These are phyloP conservation scores for Choloepus didactylus DNA, from an alignment of 2,797 vertebrate genomes.

Conservation along the genomic window DNA sequence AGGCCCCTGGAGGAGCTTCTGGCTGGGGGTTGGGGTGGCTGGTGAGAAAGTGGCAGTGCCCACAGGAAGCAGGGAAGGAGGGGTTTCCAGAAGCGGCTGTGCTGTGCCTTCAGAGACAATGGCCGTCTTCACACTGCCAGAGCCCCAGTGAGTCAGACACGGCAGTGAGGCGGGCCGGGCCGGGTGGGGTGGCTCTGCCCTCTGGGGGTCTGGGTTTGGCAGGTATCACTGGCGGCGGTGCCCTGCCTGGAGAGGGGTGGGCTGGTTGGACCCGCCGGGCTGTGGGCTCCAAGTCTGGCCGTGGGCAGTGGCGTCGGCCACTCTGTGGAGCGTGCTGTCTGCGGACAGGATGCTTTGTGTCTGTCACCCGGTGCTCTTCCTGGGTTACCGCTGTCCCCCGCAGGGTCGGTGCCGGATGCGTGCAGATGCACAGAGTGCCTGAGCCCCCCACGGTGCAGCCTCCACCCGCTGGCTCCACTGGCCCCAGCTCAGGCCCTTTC, in stretches of 20 bases:
- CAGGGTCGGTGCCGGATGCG: neutral
- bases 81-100: neutral
- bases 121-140: neutral
- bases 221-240: neutral
- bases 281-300: neutral
- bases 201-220: neutral
- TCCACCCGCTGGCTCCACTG: neutral
- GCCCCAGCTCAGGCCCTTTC: no score
- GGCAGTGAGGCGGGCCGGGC: neutral
- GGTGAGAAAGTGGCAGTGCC: neutral
- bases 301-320: conserved; percentile 1
- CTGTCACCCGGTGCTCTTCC: neutral
- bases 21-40: neutral
- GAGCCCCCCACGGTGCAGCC: neutral
- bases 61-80: neutral
- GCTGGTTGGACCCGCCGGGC: neutral
- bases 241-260: no score
- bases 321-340: neutral
- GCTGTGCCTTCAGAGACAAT: neutral
- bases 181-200: neutral
- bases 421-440: neutral
- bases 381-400: neutral
- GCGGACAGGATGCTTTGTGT: neutral
- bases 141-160: neutral
- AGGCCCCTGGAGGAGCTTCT: neutral